Evolutionary conservation across 2,888 invertebrate genomes (phyloP), one percentile per base, ranked within the genome.

Genomic region (Cosmorhoe ocellata): DNA sequence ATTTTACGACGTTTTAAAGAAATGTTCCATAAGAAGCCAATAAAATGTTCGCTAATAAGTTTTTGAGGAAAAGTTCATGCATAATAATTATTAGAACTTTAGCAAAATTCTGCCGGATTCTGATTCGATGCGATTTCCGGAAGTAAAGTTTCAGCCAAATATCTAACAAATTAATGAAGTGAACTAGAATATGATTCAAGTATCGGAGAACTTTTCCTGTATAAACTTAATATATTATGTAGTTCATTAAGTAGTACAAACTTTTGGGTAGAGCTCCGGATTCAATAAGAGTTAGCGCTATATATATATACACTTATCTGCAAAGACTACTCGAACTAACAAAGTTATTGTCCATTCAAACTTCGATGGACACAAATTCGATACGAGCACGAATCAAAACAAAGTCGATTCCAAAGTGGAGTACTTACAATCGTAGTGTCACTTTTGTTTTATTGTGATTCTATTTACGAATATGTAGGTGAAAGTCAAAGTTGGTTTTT

Each of bases 301-400:
- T 70, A n/a, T n/a, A n/a, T n/a, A n/a, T n/a, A n/a, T n/a, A n/a
- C n/a, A 67, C 71, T 69, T 73, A 66, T 64, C 63, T 43, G 63
- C 64, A 64, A 69, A 68, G 69, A 67, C 64, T 66, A 66, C 65
- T 73, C 69, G 60, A 70, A 69, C 70, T 71, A 78, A 77, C 74
- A 71, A 73, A 76, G 69, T 75, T 78, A 76, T 69, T 66, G 74
- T 74, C 73, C 69, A 76, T 76, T 76, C 71, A 73, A 77, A 79
- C 74, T 76, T 74, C 63, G 69, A 67, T 66, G 57, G 71, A 72
- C 68, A 69, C 70, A 71, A 78, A 78, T 72, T 74, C 69, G 66
- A 74, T 72, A 71, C 66, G 67, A 72, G 64, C 61, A 63, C 64
- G 64, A 71, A 69, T 71, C 66, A 68, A 72, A 76, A 69, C 67